These are phyloP conservation scores for Luperina testacea DNA, from an alignment of 2,888 invertebrate genomes.

Conservation along the genomic window DNA sequence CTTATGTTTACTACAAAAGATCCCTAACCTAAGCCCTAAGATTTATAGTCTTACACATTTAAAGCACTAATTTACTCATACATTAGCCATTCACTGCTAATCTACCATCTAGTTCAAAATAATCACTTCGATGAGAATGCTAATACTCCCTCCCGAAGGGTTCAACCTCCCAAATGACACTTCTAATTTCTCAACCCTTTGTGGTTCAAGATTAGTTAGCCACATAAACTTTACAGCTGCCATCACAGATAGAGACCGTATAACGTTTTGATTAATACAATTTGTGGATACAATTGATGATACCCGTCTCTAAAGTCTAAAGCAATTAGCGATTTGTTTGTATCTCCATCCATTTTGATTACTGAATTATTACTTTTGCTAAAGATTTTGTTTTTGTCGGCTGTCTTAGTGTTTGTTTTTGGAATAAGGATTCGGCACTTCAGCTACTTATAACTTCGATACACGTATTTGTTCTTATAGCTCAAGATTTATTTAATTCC, in stretches of 20 bases:
- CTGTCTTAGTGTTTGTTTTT: slow-evolving; percentile 36
- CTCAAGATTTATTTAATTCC: background rate
- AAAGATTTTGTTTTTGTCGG: slow-evolving; percentile 32
- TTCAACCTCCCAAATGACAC: slow-evolving; percentile 53
- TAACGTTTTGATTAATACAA: slow-evolving; percentile 57
- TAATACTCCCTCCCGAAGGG: slow-evolving; percentile 28
- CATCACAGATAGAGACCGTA: slow-evolving; percentile 39
- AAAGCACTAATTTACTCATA: slow-evolving; percentile 40
- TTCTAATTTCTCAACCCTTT: slow-evolving; percentile 62
- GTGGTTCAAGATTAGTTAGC: slow-evolving; percentile 61
- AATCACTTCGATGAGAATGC: slow-evolving; percentile 51
- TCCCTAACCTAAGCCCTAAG: background rate
- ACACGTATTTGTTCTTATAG: background rate
- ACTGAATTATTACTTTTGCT: slow-evolving; percentile 35
- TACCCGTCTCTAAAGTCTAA: slow-evolving; percentile 42
- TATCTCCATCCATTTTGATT: slow-evolving; percentile 36
- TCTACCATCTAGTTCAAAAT: slow-evolving; percentile 47
- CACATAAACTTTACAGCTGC: slow-evolving; percentile 61
- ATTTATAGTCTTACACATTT: slow-evolving; percentile 5
- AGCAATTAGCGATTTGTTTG: slow-evolving; percentile 47
- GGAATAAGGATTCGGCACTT: slow-evolving; percentile 2
- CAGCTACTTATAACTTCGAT: slow-evolving; percentile 14
- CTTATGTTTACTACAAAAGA: background rate
- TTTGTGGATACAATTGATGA: slow-evolving; percentile 51
- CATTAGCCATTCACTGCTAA: slow-evolving; percentile 46